Conservation (phyloP, 2,888 invertebrate species). For the Busseola fusca region DNA sequence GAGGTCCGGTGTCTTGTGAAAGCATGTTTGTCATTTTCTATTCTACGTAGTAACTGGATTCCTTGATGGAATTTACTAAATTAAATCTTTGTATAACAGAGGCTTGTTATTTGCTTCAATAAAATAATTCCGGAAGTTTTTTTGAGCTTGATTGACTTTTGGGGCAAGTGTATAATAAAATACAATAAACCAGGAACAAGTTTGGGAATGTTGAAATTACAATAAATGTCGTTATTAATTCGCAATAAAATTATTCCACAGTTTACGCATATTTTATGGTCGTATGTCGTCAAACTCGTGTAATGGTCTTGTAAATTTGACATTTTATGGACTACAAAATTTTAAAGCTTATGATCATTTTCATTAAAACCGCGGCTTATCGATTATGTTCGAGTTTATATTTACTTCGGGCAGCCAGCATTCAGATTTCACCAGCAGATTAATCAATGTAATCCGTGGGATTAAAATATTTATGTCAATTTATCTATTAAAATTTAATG, state of each 20-base stretch:
- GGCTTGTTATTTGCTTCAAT: conserved; percentile 17
- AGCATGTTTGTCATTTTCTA: conserved; percentile 66
- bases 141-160: conserved; percentile 36
- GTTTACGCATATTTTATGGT: conserved; percentile 73
- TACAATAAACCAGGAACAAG: conserved; percentile 59
- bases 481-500: conserved; percentile 55
- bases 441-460: conserved; percentile 60
- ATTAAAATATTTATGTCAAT: conserved; percentile 59
- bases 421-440: conserved; percentile 55
- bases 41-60: conserved; percentile 59
- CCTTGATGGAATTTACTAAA: conserved; percentile 54
- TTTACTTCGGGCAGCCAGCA: conserved; percentile 47
- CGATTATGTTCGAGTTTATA: conserved; percentile 52
- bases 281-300: conserved; percentile 69
- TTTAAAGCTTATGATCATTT: conserved; percentile 68
- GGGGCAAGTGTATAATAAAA: conserved; percentile 29
- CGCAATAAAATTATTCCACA: conserved; percentile 73
- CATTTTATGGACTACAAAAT: conserved; percentile 73
- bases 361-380: conserved; percentile 65
- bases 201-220: conserved; percentile 60
- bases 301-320: conserved; percentile 77
- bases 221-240: conserved; percentile 76
- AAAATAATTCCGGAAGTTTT: conserved; percentile 31
- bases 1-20: conserved; percentile 76
- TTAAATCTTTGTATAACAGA: conserved; percentile 35